Base-by-base conservation (phyloP, 1,140 invertebrate genomes). In the Thaumetopoea pityocampa region DNA sequence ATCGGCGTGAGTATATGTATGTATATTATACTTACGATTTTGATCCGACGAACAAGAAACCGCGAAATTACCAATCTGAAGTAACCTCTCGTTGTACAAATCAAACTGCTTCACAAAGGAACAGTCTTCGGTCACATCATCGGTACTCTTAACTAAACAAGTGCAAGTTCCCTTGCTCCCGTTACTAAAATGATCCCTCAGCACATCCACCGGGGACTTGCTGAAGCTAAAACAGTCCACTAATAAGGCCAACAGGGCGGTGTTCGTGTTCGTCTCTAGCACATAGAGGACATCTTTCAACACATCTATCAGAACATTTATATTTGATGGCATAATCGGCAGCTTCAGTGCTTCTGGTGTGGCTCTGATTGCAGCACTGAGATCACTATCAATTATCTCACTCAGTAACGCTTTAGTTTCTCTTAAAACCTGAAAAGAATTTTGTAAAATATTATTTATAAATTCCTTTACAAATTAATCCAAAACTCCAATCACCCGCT, bases 11-110 rank as follows among this genome's bases (percentile, higher is more conserved):
- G n/a, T n/a, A n/a, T n/a, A n/a, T n/a, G n/a, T n/a, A n/a, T n/a
- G n/a, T n/a, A n/a, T n/a, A n/a, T 33, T 27, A 36, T 22, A 71
- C 66, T 80, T 69, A 90, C 89, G 85, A 45, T 87, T 82, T 35
- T 77, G 71, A 69, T 90, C 87, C 27, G 84, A 87, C 16, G 89
- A 90, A 64, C 89, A 91, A 9, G 89, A 88, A 23, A 91, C 85
- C n/a, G 90, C 89, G 76, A 91, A 91, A 8, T 89, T 74, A 26
- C 90, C 90, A 58, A 92, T 90, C 58, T 91, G 90, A 63, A 90
- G 68, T 4, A 88, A 72, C 45, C 90, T 87, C 54, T 92, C 90
- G 48, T 88, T 87, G 11, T 89, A 80, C 24, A 90, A 81, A 82
- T 91, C 90, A 77, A 90, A 90, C 10, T 89, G 86, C 52, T 87